Evolutionary conservation across 2,113 vertebrate genomes (phyloP), one percentile per base, ranked within the genome.

Genomic region (Xenopus laevis): DNA sequence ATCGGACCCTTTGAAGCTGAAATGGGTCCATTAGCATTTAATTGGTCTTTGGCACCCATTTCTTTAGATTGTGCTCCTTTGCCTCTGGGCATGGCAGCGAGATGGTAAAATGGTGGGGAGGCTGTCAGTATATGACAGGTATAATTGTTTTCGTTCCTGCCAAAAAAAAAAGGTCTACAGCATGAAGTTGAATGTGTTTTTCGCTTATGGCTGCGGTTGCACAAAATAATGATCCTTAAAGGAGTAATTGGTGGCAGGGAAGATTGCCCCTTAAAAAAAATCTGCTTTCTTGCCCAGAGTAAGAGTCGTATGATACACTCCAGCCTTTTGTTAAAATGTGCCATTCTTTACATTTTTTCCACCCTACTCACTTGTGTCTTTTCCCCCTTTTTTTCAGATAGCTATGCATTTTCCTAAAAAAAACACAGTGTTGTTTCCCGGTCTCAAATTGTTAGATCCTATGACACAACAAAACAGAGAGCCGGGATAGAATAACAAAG

Each of bases 361-460:
- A 11, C 17, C 5, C 21, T 67, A 1, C 1, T 50, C 9, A 58
- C 15, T 27, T 18, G 33, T 65, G 46, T 73, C 13, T 50, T 72
- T 71, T 80, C 17, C 53, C 9, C 47, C 15, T 53, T 55, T 79
- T 70, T 84, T 89, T 10, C 89, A 99, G 96, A 99, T 80, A 96
- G 97, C 30, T 99, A 96, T 44, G 96, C 96, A 3, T 99, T 50
- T 99, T 91, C 99, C 97, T 78, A 97, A 87, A 97, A 99, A 87
- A 97, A 99, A 80, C 94, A 99, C 0, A 96, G 97, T 6, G 96
- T 94, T 77, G 96, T 99, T 77, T 95, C 95, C 74, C 97, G 99
- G 83, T 96, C 95, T 0, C 89, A 98, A 89, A 91, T 99, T 12
- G 95, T 98, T 64, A 96, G 97, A 62, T 94, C 96, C 80, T 99